These are phyloP conservation scores for Sardina pilchardus DNA, from an alignment of 2,113 vertebrate genomes.

Conservation along the genomic window DNA sequence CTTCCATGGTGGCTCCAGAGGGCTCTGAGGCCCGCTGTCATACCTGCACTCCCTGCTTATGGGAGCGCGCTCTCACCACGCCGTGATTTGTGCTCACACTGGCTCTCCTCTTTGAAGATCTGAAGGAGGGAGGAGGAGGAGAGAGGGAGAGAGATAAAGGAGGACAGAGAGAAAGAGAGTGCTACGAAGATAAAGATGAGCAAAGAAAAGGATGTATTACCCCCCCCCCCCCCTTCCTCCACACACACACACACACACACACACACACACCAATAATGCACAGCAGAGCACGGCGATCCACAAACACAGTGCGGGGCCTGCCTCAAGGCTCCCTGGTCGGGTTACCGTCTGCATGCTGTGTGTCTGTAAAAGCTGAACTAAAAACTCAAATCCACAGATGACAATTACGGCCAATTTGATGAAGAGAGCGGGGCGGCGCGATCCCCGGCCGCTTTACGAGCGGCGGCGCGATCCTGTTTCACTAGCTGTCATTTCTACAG, in stretches of 20 bases:
- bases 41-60: slow-evolving; percentile 46
- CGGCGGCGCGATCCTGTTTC: slow-evolving; percentile 68
- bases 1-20: slow-evolving; percentile 37
- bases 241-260: slow-evolving; percentile 51
- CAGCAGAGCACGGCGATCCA: slow-evolving; percentile 63
- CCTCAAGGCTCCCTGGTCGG: slow-evolving; percentile 52
- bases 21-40: slow-evolving; percentile 19
- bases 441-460: slow-evolving; percentile 55
- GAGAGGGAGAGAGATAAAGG: slow-evolving; percentile 40
- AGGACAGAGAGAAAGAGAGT: slow-evolving; percentile 44
- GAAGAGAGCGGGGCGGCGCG: slow-evolving; percentile 58
- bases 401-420: slow-evolving; percentile 74
- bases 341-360: slow-evolving; percentile 56
- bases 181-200: slow-evolving; percentile 45
- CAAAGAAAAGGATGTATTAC: slow-evolving; percentile 54
- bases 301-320: slow-evolving; percentile 57
- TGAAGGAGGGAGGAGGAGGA: slow-evolving; percentile 49
- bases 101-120: slow-evolving; percentile 55
- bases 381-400: slow-evolving; percentile 54
- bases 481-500: slow-evolving; percentile 77
- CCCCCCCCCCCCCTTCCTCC: slow-evolving; percentile 47
- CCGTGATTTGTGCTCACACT: slow-evolving; percentile 49
- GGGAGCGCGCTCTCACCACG: slow-evolving; percentile 39
- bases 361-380: slow-evolving; percentile 52
- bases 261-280: slow-evolving; percentile 51